phyloP scores from a whole-genome alignment of 2,113 vertebrate species.

The Pachyramphus minor region DNA sequence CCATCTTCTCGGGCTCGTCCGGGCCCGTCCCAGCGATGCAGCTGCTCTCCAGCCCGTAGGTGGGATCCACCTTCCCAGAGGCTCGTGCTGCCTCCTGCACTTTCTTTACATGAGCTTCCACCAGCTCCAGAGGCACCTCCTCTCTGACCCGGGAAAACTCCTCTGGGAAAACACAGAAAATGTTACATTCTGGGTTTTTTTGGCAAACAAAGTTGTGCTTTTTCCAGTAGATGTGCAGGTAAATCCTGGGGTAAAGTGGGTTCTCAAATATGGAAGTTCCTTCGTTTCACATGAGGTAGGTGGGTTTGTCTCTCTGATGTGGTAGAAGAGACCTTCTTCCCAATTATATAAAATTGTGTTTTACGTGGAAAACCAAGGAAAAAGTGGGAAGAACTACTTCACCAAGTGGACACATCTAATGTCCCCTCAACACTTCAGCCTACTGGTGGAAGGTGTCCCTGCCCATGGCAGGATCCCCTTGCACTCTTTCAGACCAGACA shows the following conservation, averaged over 20 bases:
- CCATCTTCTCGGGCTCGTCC: slow-evolving; percentile 88
- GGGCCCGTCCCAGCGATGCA: slow-evolving; percentile 92
- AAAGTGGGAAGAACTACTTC: not conserved
- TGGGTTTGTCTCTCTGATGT: not conserved
- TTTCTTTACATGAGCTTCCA: slow-evolving; percentile 96
- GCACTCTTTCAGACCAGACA: not conserved
- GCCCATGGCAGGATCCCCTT: not conserved
- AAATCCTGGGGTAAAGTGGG: not conserved
- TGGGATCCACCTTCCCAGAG: slow-evolving; percentile 91
- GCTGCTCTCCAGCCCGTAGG: slow-evolving; percentile 90
- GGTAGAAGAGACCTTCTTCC: not conserved
- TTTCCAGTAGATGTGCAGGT: accelerated
- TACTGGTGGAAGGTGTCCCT: not conserved
- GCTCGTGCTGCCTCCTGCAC: slow-evolving; percentile 90
- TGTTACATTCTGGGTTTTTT: accelerated
- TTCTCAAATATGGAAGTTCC: accelerated
- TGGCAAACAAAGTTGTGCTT: accelerated
- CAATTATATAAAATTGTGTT: not conserved
- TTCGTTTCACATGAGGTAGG: accelerated
- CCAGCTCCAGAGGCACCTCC: slow-evolving; percentile 91
- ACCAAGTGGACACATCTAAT: not conserved
- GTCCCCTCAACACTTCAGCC: not conserved
- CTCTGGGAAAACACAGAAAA: slow-evolving; percentile 72
- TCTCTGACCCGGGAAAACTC: slow-evolving; percentile 95
- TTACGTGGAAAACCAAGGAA: not conserved